Percentiles rank a stretch among this genome's conserved stretches.
phyloP scores from a whole-genome alignment of 2,888 invertebrate species.

The Eristalis pertinax region DNA sequence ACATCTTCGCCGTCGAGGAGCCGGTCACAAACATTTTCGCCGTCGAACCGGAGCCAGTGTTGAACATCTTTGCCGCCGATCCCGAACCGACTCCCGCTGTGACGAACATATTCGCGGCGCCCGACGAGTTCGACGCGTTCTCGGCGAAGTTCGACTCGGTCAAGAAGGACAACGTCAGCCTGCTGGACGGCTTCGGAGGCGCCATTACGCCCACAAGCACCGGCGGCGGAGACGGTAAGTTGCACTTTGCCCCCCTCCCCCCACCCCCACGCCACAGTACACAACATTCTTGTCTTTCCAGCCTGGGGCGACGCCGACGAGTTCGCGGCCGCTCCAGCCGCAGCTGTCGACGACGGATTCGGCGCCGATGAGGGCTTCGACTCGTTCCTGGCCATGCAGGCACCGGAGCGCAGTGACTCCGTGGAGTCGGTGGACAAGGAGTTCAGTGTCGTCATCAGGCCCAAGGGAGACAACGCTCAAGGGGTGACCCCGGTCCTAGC shows the following conservation, averaged over 20 bases:
- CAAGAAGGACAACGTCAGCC: constrained; percentile 80
- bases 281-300: constrained; percentile 59
- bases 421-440: constrained; percentile 89
- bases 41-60: constrained; percentile 75
- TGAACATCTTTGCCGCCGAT: constrained; percentile 76
- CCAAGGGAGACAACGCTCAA: constrained; percentile 82
- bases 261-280: neutral
- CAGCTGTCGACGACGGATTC: constrained; percentile 82
- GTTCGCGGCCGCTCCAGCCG: constrained; percentile 77
- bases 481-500: constrained; percentile 87
- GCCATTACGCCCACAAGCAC: constrained; percentile 76
- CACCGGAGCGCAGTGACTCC: constrained; percentile 86
- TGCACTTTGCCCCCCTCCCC: neutral
- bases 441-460: constrained; percentile 89
- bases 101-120: constrained; percentile 80
- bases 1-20: constrained; percentile 69
- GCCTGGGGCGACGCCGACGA: constrained; percentile 80
- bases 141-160: constrained; percentile 91
- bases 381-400: constrained; percentile 90
- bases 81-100: constrained; percentile 78
- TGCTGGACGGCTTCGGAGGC: constrained; percentile 79
- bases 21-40: constrained; percentile 75
- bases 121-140: constrained; percentile 92
- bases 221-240: constrained; percentile 78
- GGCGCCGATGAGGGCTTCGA: constrained; percentile 89